Evolutionary conservation across 1,140 invertebrate genomes (phyloP).

Genomic region (Micrasema minimum): DNA sequence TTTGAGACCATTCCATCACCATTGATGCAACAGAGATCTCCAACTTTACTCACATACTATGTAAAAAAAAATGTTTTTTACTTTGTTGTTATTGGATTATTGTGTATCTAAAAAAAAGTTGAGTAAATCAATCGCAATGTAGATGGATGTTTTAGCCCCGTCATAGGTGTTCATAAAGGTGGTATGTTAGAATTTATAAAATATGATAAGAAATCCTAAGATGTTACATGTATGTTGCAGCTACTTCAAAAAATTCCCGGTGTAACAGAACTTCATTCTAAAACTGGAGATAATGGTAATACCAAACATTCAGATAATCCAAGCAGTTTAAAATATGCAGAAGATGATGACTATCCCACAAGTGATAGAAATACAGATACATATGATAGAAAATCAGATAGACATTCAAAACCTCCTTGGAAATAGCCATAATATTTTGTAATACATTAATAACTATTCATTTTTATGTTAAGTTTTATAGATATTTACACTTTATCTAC

Average conservation of each 20-base stretch:
- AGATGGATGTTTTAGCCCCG: too few relatives aligned
- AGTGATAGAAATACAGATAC: constrained; percentile 41
- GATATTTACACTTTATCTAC: constrained; percentile 4
- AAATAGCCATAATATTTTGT: constrained; percentile 36
- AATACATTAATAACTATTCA: constrained; percentile 7
- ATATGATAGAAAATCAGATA: constrained; percentile 43
- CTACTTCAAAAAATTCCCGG: constrained; percentile 58
- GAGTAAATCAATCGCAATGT: too few relatives aligned
- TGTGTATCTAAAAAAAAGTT: too few relatives aligned
- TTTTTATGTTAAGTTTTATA: constrained; percentile 20
- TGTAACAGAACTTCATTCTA: constrained; percentile 43
- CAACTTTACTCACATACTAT: too few relatives aligned
- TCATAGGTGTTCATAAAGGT: too few relatives aligned
- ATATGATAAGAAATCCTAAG: too few relatives aligned
- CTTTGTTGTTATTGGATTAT: too few relatives aligned
- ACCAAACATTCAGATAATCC: constrained; percentile 1
- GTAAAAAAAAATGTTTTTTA: too few relatives aligned
- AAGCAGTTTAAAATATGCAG: constrained; percentile 18
- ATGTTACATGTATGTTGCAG: constrained; percentile 55
- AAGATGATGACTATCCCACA: constrained; percentile 47
- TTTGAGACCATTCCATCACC: too few relatives aligned
- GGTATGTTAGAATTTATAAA: too few relatives aligned
- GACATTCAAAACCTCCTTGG: constrained; percentile 59
- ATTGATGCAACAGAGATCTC: too few relatives aligned
- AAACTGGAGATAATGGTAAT: constrained; percentile 3